These are phyloP conservation scores for Ephialtes manifestator DNA, from an alignment of 2,888 invertebrate genomes.

Conservation along the genomic window DNA sequence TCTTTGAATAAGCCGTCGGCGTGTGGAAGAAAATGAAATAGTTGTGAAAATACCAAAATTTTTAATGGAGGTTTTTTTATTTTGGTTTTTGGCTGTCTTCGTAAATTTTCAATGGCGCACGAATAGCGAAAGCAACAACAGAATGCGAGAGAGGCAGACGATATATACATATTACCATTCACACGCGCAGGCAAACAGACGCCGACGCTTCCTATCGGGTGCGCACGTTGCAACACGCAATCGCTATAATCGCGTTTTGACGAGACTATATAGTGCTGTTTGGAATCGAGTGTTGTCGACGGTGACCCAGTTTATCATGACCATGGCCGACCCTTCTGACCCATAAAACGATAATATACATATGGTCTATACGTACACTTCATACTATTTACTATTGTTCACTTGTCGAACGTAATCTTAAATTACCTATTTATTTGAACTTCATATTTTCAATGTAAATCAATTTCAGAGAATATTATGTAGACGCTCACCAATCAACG, in stretches of 20 bases:
- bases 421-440: neutral
- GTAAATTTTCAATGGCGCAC: neutral
- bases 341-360: constrained; percentile 62
- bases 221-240: constrained; percentile 61
- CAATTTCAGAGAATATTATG: neutral
- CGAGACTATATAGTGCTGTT: constrained; percentile 1
- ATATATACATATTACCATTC: constrained; percentile 35
- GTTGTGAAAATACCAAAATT: no score
- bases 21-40: no score
- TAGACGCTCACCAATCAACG: neutral
- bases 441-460: neutral
- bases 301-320: constrained; percentile 74
- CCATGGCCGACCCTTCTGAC: constrained; percentile 72
- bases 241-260: constrained; percentile 14
- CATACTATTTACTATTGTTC: neutral
- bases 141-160: neutral
- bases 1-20: no score
- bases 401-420: neutral
- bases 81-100: neutral
- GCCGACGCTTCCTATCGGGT: constrained; percentile 51
- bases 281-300: constrained; percentile 45
- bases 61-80: constrained; percentile 2
- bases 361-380: constrained; percentile 31
- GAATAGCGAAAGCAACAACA: neutral
- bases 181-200: constrained; percentile 48